Percentiles rank a stretch among this genome's conserved stretches.
Evolutionary conservation across 1,140 invertebrate genomes (phyloP).

Genomic region (Anthonomus grandis): DNA sequence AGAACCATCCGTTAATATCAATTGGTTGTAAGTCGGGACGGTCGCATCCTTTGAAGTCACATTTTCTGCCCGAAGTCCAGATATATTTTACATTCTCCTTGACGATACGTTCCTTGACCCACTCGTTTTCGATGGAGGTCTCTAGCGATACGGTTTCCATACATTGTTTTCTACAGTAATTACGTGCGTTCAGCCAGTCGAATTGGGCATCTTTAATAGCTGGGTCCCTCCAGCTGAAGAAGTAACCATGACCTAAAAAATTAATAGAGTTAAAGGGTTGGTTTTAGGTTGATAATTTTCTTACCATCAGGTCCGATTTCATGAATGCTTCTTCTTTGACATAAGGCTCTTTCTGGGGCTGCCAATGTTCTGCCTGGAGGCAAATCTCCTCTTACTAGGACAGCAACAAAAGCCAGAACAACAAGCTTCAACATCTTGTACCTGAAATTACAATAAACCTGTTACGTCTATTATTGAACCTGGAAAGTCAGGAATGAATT

Average conservation of each 20-base stretch:
- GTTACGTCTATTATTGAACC: too few species aligned
- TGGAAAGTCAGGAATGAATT: too few species aligned
- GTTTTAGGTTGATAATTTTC: conserved; percentile 13
- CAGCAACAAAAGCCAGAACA: conserved; percentile 16
- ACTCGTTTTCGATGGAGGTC: conserved; percentile 89
- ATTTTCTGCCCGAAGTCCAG: conserved; percentile 82
- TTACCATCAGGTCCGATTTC: conserved; percentile 61
- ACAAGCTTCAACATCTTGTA: conserved; percentile 21
- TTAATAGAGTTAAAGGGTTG: not conserved
- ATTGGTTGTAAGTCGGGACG: conserved; percentile 72
- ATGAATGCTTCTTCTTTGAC: conserved; percentile 66
- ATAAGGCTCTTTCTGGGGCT: conserved; percentile 66
- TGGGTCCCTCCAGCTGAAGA: conserved; percentile 79
- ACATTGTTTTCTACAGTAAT: conserved; percentile 87
- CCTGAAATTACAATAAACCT: too few species aligned
- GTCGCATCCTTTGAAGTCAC: conserved; percentile 81
- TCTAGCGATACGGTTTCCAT: conserved; percentile 90
- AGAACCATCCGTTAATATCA: conserved; percentile 82
- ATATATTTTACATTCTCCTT: conserved; percentile 72
- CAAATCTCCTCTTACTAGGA: conserved; percentile 58
- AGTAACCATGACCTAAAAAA: conserved; percentile 67
- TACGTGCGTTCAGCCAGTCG: conserved; percentile 86
- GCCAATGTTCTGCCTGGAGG: conserved; percentile 67
- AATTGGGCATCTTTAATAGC: conserved; percentile 66
- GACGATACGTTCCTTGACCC: conserved; percentile 79